A percentile compares a stretch with the other conserved stretches of the same genome.
phyloP scores from a whole-genome alignment of 37 sponge, comb jelly and placozoan genomes.

The Ephydatia muelleri region DNA sequence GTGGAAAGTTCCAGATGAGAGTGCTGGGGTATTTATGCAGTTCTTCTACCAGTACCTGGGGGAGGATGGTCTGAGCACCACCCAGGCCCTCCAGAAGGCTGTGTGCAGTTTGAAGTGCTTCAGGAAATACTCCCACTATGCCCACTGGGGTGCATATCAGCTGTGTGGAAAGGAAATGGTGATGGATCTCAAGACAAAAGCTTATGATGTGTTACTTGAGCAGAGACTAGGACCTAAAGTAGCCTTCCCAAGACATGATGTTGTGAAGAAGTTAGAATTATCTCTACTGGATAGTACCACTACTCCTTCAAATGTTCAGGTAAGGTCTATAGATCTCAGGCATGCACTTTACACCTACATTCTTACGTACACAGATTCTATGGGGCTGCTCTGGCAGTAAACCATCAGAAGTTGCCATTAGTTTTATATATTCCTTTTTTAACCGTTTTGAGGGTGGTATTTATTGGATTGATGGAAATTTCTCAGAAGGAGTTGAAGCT shows the following conservation, averaged over 20 bases:
- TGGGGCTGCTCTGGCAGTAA: neutral
- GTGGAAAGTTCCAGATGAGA: slow-evolving; percentile 75
- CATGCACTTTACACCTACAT: neutral
- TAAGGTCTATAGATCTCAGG: neutral
- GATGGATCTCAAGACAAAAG: neutral
- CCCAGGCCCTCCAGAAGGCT: slow-evolving; percentile 71
- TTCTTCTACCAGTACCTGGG: slow-evolving; percentile 72
- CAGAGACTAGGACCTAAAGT: neutral
- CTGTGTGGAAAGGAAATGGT: slow-evolving; percentile 60
- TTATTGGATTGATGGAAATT: slow-evolving; percentile 43
- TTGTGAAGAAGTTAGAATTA: slow-evolving; percentile 11
- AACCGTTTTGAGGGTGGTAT: slow-evolving; percentile 50
- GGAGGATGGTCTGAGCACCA: slow-evolving; percentile 45
- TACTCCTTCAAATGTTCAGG: slow-evolving; percentile 56
- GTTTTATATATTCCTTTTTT: slow-evolving; percentile 26
- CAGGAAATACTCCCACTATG: slow-evolving; percentile 48
- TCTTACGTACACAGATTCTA: neutral
- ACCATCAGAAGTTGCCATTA: slow-evolving; percentile 34
- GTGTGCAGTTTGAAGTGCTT: slow-evolving; percentile 65
- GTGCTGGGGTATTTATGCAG: slow-evolving; percentile 72
- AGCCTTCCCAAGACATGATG: slow-evolving; percentile 39
- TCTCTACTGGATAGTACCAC: slow-evolving; percentile 8
- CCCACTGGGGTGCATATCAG: slow-evolving; percentile 81
- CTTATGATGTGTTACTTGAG: neutral
- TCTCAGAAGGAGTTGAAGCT: neutral